Evolutionary conservation across 2,113 vertebrate species (phyloP).

Genomic region (Hippopotamus amphibius): DNA sequence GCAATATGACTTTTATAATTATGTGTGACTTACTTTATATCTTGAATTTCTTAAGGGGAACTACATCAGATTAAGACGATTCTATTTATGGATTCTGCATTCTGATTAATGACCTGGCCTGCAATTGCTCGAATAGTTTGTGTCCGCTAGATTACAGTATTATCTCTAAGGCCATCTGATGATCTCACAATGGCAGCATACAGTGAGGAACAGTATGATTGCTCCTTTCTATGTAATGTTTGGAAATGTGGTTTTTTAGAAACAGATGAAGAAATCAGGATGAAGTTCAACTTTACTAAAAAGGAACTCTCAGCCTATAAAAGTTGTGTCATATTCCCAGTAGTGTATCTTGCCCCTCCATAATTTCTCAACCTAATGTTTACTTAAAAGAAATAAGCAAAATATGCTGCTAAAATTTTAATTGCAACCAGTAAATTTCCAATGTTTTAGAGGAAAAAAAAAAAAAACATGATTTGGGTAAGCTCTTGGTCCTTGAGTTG

Average conservation of each 20-base stretch:
- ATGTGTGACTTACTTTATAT: not conserved
- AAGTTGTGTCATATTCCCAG: not conserved
- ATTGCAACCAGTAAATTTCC: not conserved
- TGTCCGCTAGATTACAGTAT: not conserved
- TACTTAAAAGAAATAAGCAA: not conserved
- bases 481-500: not conserved
- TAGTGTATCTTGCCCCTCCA: not conserved
- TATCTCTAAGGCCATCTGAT: not conserved
- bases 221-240: slow-evolving; percentile 18
- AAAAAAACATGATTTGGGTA: not conserved
- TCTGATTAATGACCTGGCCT: slow-evolving; percentile 33
- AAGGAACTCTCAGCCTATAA: not conserved
- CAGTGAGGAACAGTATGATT: not conserved
- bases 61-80: slow-evolving; percentile 20
- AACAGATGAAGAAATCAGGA: slow-evolving; percentile 40
- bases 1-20: slow-evolving; percentile 43
- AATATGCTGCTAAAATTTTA: slow-evolving; percentile 17
- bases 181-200: not conserved
- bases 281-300: slow-evolving; percentile 1
- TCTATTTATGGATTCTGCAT: slow-evolving; percentile 37
- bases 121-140: not conserved
- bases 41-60: slow-evolving; percentile 9
- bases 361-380: slow-evolving; percentile 11
- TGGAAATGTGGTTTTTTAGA: not conserved
- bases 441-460: not conserved